Conservation (phyloP, 2,888 invertebrate genomes). For the Stenotaenia linearis region DNA sequence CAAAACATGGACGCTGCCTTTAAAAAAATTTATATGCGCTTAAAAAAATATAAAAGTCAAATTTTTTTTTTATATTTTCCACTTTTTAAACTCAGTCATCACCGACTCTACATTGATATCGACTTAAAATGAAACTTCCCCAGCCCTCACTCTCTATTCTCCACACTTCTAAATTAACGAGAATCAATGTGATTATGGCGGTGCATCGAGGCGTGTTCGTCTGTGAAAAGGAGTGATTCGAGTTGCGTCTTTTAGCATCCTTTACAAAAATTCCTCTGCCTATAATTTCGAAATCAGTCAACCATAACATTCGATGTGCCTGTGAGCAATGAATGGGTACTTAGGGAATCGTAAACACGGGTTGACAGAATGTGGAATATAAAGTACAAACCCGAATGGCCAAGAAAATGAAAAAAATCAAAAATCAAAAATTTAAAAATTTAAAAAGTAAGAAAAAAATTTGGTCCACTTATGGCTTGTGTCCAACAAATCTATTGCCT, state of each 20-base stretch:
- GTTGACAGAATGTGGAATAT: not conserved
- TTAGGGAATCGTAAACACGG: not conserved
- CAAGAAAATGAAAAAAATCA: too few relatives aligned
- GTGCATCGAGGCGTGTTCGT: not conserved
- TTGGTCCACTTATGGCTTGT: not conserved
- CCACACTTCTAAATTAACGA: not conserved
- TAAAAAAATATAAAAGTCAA: not conserved
- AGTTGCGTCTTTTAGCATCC: not conserved
- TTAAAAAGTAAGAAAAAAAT: not conserved
- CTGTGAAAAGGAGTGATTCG: not conserved
- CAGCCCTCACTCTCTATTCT: not conserved
- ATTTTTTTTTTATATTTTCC: not conserved
- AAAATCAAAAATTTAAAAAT: too few relatives aligned
- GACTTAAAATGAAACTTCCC: not conserved
- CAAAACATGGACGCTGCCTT: not conserved
- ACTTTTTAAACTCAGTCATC: not conserved
- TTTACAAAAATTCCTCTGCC: not conserved
- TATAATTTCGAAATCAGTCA: not conserved
- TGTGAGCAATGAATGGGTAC: not conserved
- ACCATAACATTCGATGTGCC: not conserved
- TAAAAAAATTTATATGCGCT: too few relatives aligned
- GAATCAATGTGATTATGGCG: constrained; percentile 4
- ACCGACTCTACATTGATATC: not conserved
- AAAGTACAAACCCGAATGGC: not conserved
- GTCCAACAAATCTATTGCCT: too few relatives aligned